Percentiles rank a stretch among this genome's conserved stretches.
Evolutionary conservation across 1,140 invertebrate genomes (phyloP).

Genomic region (Condylostylus longicornis): DNA sequence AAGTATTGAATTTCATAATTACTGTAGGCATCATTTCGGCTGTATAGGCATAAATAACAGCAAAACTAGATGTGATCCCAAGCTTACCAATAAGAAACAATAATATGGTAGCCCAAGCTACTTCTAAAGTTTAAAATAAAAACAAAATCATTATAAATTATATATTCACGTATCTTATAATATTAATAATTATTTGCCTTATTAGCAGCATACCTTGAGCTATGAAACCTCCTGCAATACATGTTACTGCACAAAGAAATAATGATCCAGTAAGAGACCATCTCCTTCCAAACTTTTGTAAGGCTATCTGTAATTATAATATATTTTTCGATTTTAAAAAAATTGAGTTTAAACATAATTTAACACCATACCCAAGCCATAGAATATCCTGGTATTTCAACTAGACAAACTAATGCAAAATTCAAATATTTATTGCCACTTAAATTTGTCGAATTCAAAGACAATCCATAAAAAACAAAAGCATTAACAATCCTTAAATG

Average conservation of each 20-base stretch:
- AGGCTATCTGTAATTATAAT: slow-evolving; percentile 26
- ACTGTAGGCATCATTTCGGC: slow-evolving; percentile 48
- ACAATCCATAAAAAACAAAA: slow-evolving; percentile 57
- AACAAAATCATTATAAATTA: no score
- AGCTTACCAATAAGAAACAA: slow-evolving; percentile 50
- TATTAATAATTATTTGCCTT: no score
- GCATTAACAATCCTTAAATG: slow-evolving; percentile 48
- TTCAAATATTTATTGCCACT: slow-evolving; percentile 48
- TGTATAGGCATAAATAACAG: slow-evolving; percentile 43
- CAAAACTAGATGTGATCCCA: slow-evolving; percentile 44
- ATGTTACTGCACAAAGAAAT: slow-evolving; percentile 40
- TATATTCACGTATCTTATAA: no score
- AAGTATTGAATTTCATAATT: slow-evolving; percentile 10
- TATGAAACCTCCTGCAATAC: slow-evolving; percentile 31
- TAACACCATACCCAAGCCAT: slow-evolving; percentile 24
- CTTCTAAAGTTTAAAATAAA: slow-evolving; percentile 22
- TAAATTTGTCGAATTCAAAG: slow-evolving; percentile 49
- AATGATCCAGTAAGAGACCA: slow-evolving; percentile 35
- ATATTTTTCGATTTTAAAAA: no score
- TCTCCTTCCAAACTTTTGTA: slow-evolving; percentile 39
- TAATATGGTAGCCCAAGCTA: slow-evolving; percentile 34
- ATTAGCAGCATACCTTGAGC: slow-evolving; percentile 16
- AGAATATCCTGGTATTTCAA: slow-evolving; percentile 45
- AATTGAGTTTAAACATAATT: no score
- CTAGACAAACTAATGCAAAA: slow-evolving; percentile 40